phyloP scores from a whole-genome alignment of 2,113 vertebrate species.

The Irena cyanogastra region DNA sequence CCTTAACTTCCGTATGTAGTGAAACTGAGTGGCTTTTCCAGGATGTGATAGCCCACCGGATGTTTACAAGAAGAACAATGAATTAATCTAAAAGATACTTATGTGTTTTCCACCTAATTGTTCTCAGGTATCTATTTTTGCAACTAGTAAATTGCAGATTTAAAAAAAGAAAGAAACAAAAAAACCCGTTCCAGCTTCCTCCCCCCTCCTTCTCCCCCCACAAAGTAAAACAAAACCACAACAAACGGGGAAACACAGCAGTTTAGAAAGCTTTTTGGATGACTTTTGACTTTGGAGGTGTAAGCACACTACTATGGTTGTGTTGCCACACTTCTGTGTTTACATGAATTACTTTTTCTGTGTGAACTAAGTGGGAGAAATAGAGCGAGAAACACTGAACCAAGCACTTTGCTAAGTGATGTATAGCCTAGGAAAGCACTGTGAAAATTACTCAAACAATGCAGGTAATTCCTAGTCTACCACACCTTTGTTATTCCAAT shows the following conservation, averaged over 20 bases:
- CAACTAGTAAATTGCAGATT: constrained; percentile 43
- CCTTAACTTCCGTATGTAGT: not conserved
- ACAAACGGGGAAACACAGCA: not conserved
- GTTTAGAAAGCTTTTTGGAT: constrained; percentile 8
- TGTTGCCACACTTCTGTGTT: not conserved
- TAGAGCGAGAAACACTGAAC: not conserved
- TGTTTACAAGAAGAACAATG: constrained; percentile 67
- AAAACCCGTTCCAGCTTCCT: no score
- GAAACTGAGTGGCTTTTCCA: constrained; percentile 58
- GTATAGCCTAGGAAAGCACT: not conserved
- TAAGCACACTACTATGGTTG: not conserved
- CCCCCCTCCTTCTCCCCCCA: fast-evolving
- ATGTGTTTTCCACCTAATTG: constrained; percentile 50
- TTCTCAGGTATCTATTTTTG: constrained; percentile 60
- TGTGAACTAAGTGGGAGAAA: not conserved
- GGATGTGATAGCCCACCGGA: constrained; percentile 37
- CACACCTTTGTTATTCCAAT: constrained; percentile 45
- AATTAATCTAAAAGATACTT: constrained; percentile 53
- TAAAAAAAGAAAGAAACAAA: not conserved
- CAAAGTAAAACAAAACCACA: not conserved
- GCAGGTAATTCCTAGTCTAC: constrained; percentile 15
- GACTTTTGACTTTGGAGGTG: not conserved
- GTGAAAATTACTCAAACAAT: constrained; percentile 8
- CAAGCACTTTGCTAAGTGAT: not conserved
- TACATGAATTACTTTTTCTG: not conserved